Base-by-base conservation (phyloP, 2,113 vertebrate genomes). In the Mus spicilegus region DNA sequence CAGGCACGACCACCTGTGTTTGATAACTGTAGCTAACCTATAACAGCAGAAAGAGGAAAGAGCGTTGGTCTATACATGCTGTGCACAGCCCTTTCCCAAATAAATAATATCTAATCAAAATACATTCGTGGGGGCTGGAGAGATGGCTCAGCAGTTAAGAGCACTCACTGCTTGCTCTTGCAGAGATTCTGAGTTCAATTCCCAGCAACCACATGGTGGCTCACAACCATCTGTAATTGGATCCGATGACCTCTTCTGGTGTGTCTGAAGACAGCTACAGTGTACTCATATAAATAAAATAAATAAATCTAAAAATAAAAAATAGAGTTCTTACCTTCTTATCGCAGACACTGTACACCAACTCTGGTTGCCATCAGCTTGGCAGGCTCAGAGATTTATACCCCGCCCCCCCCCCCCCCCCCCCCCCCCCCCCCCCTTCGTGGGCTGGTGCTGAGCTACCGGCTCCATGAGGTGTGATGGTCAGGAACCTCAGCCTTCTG, bases 401-500 rank as follows among this genome's bases (percentile, higher is more conserved):
- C 28, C 78, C n/a, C n/a, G n/a, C n/a, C n/a, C n/a, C n/a, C n/a
- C n/a, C n/a, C n/a, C n/a, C n/a, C n/a, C n/a, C n/a, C n/a, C n/a
- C n/a, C n/a, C n/a, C n/a, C n/a, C n/a, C n/a, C 36, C 12, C 39
- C 39, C 80, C n/a, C 17, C 72, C 42, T 42, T 42, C 42, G 85
- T 75, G 58, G n/a, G 36, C 65, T 69, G 77, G 58, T 67, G 10
- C 54, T 39, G 49, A 88, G 33, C 63, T 78, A 86, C 69, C 51
- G 28, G 36, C 54, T 26, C 49, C 9, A 69, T n/a, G 51, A 87
- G 65, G 1, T 69, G 20, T 30, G 61, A 65, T 51, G 90, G 72
- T 33, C 89, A 56, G 51, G 13, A 87, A n/a, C 33, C 49, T 93
- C 58, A 61, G 70, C 90, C 95, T 75, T 75, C 61, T 82, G 42